Conservation (phyloP, 2,797 vertebrate species). For the Spizella passerina region DNA sequence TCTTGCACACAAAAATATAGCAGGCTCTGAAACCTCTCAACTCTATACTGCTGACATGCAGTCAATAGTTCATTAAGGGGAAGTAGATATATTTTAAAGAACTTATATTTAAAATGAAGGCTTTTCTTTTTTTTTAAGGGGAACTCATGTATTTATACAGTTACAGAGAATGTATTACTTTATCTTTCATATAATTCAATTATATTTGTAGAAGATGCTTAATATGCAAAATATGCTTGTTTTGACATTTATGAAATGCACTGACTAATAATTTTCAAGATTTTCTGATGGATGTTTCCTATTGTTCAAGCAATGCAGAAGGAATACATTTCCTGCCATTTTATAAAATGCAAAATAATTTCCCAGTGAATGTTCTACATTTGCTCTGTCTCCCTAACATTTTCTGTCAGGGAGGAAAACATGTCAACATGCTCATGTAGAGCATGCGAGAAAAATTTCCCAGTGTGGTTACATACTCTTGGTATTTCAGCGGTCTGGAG, state of each 20-base stretch:
- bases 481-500: constrained; percentile 11
- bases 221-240: neutral
- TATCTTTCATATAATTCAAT: neutral
- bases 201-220: neutral
- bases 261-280: neutral
- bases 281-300: neutral
- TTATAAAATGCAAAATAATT: neutral
- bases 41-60: neutral
- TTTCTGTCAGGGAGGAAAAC: neutral
- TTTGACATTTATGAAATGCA: neutral
- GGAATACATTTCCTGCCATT: neutral
- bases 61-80: neutral
- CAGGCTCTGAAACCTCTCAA: neutral
- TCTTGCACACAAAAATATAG: neutral
- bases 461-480: neutral
- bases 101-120: neutral
- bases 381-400: neutral
- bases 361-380: neutral
- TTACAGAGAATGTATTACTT: neutral
- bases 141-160: neutral
- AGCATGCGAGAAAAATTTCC: neutral
- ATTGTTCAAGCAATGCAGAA: neutral
- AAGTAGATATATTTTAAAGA: neutral
- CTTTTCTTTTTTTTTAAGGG: neutral
- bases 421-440: neutral